Evolutionary conservation across 2,113 vertebrate genomes (phyloP).

Genomic region (Antechinus stuartii): DNA sequence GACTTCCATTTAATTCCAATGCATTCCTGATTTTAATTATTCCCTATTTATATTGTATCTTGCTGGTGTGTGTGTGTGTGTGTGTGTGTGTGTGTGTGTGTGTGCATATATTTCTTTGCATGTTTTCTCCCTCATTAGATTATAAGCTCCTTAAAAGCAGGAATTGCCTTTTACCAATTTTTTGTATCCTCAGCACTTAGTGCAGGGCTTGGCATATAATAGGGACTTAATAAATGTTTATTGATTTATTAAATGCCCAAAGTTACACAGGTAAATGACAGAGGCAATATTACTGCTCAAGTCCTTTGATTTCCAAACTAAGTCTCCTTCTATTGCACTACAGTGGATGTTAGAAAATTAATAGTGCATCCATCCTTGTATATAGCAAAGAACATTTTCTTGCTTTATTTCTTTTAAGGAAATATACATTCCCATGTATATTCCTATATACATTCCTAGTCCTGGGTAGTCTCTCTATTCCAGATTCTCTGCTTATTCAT

Average conservation of each 20-base stretch:
- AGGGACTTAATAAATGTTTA: neutral
- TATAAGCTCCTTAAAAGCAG: neutral
- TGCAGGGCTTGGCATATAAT: no score
- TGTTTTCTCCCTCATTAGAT: neutral
- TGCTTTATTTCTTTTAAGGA: neutral
- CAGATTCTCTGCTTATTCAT: neutral
- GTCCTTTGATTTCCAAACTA: neutral
- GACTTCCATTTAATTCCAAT: no score
- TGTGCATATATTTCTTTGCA: neutral
- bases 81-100: no score
- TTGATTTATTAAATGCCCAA: neutral
- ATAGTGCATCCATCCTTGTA: neutral
- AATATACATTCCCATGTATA: no score
- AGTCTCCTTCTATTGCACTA: neutral
- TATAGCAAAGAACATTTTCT: neutral
- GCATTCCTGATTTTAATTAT: neutral
- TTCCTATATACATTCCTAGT: neutral
- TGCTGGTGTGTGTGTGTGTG: no score
- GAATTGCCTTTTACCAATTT: neutral
- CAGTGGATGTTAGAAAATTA: neutral
- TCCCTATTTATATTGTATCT: neutral
- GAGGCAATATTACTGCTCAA: neutral
- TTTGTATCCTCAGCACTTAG: neutral
- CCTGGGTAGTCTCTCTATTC: neutral
- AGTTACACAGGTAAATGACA: neutral